Conservation (phyloP, 2,797 vertebrate species). For the Ptychadena robeensis region DNA sequence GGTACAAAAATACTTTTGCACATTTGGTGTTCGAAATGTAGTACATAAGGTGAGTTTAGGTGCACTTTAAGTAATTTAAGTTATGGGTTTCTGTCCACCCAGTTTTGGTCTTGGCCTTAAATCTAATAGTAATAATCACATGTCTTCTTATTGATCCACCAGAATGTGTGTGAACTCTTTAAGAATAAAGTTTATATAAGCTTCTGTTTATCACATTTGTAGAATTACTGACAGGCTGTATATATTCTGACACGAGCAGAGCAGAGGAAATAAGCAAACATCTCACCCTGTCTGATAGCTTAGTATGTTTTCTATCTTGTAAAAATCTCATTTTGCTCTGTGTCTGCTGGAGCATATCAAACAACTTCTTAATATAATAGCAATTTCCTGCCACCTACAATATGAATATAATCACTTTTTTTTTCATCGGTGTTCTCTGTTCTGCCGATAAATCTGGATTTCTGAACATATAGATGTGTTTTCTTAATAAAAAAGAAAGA, state of each 20-base stretch:
- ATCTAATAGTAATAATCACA: no score
- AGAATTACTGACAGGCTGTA: slow-evolving; percentile 20
- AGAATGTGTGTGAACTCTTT: not conserved
- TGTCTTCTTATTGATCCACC: no score
- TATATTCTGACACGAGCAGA: slow-evolving; percentile 30
- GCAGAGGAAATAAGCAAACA: not conserved
- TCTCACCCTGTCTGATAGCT: slow-evolving; percentile 14
- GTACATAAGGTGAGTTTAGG: no score
- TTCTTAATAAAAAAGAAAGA: not conserved
- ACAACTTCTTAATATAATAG: slow-evolving; percentile 37
- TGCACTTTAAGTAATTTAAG: no score
- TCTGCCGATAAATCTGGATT: slow-evolving; percentile 12
- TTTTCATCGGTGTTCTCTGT: not conserved
- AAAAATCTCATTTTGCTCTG: slow-evolving; percentile 42
- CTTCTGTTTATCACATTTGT: not conserved
- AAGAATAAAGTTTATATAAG: not conserved
- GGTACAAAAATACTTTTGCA: no score
- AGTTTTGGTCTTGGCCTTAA: no score
- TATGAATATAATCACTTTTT: not conserved
- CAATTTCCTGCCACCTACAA: slow-evolving; percentile 15
- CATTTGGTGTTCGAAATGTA: no score
- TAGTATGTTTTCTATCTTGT: slow-evolving; percentile 39
- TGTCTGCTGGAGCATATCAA: slow-evolving; percentile 33
- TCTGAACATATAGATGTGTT: not conserved
- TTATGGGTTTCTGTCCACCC: no score